Evolutionary conservation across 23 tunicate species (phyloP), one percentile per base, ranked within the genome.

Genomic region (Diplosoma virens): DNA sequence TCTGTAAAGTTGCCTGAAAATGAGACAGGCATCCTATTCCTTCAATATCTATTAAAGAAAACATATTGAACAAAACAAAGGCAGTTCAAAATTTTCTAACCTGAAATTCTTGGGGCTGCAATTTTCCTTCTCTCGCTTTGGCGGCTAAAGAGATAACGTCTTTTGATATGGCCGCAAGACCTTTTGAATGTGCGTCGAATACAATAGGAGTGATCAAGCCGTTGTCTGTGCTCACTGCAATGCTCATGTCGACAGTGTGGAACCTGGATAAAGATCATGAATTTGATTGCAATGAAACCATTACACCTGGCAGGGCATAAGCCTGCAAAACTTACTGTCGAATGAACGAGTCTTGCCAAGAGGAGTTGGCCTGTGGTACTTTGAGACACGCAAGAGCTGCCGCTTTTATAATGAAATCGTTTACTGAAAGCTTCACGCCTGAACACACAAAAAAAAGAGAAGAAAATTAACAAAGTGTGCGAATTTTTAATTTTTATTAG

Each of bases 191-290:
- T 4, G 95, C 96, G 47, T 85, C 69, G 47, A 79, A 84, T 23
- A 95, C 87, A 31, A 84, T 85, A 17, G 99, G 99, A n/a, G 99
- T 92, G 37, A 95, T 89, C 18, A 95, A 68, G 5, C 99, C 99
- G 22, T 35, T 30, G 25, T 95, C 96, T 3, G 99, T 95, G 65
- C 93, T 86, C 4, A 95, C 99, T 0, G 96, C 96, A 3, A 89
- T 77, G 66, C 93, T 84, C 73, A 95, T 82, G 36, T 95, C 99
- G 6, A 95, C 99, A 25, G 77, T 77, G 45, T 76, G 76, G 77
- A 46, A 56, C 76, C 99, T 95, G 34, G 66, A 67, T 26, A 33
- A 3, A 63, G 14, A 45, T 9, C 16, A 16, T 16, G 52, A 11
- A 45, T 9, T 11, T 45, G 14, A 7, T 9, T 41, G 9, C 11